Percentiles rank a stretch among this genome's conserved stretches.
phyloP scores from a whole-genome alignment of 2,888 invertebrate species.

The Lysandra coridon region DNA sequence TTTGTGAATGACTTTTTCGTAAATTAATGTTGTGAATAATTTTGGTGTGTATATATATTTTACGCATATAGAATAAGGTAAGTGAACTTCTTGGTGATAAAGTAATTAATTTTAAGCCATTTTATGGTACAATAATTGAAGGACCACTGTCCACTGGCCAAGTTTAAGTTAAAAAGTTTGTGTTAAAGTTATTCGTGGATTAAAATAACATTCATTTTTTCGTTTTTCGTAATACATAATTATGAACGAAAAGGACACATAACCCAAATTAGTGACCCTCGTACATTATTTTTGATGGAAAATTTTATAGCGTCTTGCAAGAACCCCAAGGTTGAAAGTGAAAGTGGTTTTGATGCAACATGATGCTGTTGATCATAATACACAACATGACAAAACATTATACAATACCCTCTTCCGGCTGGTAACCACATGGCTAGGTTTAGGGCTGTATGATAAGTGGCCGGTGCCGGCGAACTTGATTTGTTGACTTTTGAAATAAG shows the following conservation, averaged over 20 bases:
- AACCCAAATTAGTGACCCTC: background rate
- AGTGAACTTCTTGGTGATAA: background rate
- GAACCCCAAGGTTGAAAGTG: background rate
- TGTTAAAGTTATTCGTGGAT: no score
- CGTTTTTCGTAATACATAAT: background rate
- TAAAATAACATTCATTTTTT: no score
- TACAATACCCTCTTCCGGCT: constrained; percentile 5
- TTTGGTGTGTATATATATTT: background rate
- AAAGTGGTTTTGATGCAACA: constrained; percentile 23
- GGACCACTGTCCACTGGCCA: no score
- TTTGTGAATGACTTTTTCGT: constrained; percentile 20
- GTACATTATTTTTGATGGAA: background rate
- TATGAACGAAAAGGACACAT: background rate
- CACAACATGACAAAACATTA: constrained; percentile 3
- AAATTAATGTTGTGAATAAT: background rate
- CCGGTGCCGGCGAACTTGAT: no score
- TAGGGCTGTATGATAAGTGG: background rate
- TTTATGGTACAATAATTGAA: no score
- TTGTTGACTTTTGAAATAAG: no score
- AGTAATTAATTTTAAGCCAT: background rate
- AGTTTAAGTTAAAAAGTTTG: no score
- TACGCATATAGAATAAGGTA: background rate
- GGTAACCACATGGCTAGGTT: background rate
- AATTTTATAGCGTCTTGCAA: background rate
- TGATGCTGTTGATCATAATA: constrained; percentile 6